These are phyloP conservation scores for Erinaceus europaeus DNA, from an alignment of 2,113 vertebrate genomes.

Conservation along the genomic window DNA sequence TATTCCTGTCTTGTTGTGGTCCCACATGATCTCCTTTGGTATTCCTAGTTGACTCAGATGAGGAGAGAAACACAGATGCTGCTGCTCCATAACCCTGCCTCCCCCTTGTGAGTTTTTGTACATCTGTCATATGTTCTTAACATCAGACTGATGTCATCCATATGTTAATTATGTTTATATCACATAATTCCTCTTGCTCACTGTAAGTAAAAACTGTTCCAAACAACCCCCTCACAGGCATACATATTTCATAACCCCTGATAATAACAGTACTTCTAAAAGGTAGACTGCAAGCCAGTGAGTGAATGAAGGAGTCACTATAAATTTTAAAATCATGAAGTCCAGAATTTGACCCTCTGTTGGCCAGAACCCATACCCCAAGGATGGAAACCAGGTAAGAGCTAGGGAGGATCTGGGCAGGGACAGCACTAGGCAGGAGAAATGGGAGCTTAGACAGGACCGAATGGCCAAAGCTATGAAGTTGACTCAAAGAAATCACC, in stretches of 20 bases:
- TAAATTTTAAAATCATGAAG: background rate
- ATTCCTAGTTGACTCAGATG: too few species aligned
- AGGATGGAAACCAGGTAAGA: background rate
- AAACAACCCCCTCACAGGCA: background rate
- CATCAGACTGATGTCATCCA: too few species aligned
- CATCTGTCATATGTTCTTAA: too few species aligned
- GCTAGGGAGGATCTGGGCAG: background rate
- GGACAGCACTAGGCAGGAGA: background rate
- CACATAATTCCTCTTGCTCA: too few species aligned
- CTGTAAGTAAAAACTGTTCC: too few species aligned
- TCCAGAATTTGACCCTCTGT: background rate
- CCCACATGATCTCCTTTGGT: too few species aligned
- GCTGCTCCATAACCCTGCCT: too few species aligned
- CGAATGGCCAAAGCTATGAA: background rate
- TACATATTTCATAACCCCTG: background rate
- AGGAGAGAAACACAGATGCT: too few species aligned
- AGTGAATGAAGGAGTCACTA: background rate
- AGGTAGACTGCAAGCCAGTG: background rate
- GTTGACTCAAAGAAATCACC: background rate
- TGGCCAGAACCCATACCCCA: too few species aligned
- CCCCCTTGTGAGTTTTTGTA: too few species aligned
- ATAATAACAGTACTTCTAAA: background rate
- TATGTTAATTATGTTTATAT: too few species aligned
- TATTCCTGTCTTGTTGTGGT: too few species aligned
- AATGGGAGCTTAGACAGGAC: background rate